These are phyloP conservation scores for Rugalucina vietnamica DNA, from an alignment of 2,888 invertebrate species.

Conservation along the genomic window DNA sequence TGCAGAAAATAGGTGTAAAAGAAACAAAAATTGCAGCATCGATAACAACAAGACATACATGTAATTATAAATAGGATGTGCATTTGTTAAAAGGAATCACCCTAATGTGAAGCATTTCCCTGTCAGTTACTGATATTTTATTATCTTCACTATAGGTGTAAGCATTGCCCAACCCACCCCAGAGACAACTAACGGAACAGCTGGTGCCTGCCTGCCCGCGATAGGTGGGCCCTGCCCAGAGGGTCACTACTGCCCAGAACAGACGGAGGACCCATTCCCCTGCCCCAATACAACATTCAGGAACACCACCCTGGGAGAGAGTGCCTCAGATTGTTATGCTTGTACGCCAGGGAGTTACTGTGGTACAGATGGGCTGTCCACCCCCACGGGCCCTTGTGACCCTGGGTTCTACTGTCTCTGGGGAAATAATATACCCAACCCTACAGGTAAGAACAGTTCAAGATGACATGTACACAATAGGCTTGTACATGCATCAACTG, in stretches of 20 bases:
- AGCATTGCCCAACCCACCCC: constrained; percentile 77
- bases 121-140: no score
- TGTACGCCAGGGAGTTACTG: constrained; percentile 81
- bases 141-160: no score
- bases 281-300: constrained; percentile 81
- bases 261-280: constrained; percentile 79
- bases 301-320: constrained; percentile 67
- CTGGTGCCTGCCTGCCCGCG: neutral
- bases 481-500: no score
- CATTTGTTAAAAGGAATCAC: no score
- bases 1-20: no score
- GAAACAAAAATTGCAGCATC: no score
- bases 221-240: constrained; percentile 80
- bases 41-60: no score
- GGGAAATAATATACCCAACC: constrained; percentile 77
- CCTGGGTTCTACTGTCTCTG: constrained; percentile 80
- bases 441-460: constrained; percentile 70
- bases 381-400: constrained; percentile 76
- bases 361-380: constrained; percentile 73
- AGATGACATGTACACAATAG: neutral
- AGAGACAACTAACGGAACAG: constrained; percentile 74
- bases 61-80: no score
- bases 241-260: constrained; percentile 79
- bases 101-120: no score
- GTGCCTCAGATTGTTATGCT: constrained; percentile 71